Percentiles rank a stretch among this genome's conserved stretches.
Evolutionary conservation across 1,140 invertebrate species (phyloP).

Genomic region (Diorhabda sublineata): DNA sequence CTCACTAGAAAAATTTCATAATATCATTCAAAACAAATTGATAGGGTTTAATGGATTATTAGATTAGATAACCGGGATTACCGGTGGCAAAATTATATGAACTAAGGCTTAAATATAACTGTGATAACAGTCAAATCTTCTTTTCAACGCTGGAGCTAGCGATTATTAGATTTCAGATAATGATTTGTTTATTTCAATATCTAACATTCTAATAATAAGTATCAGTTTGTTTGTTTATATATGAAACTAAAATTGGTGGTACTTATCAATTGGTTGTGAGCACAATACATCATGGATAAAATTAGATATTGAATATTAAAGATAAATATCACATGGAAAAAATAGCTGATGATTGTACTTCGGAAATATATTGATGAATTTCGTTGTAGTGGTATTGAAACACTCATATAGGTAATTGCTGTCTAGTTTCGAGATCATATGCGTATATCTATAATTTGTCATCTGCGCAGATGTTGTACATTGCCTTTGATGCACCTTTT

Average conservation of each 20-base stretch:
- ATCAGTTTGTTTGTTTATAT: too few species aligned
- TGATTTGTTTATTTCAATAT: constrained; percentile 25
- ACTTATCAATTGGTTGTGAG: too few species aligned
- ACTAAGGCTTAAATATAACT: constrained; percentile 26
- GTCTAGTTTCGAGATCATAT: too few species aligned
- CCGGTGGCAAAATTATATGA: constrained; percentile 32
- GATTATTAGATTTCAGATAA: constrained; percentile 28
- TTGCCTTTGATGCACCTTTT: too few species aligned
- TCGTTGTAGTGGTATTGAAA: too few species aligned
- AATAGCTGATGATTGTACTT: background rate
- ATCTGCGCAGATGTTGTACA: too few species aligned
- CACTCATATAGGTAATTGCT: too few species aligned
- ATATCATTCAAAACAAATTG: constrained; percentile 15
- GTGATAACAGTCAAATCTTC: constrained; percentile 27
- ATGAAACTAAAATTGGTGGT: too few species aligned
- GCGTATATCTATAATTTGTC: too few species aligned
- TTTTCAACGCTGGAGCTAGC: constrained; percentile 18
- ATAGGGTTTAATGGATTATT: constrained; percentile 23
- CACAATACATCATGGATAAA: too few species aligned
- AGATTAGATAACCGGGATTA: constrained; percentile 32
- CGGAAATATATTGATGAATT: background rate
- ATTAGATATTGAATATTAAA: background rate
- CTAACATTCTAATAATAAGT: constrained; percentile 4
- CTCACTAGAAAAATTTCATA: background rate
- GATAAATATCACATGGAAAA: background rate